Percentiles rank a stretch among this genome's conserved stretches.
Evolutionary conservation across 2,888 invertebrate genomes (phyloP).

Genomic region (Petrolisthes manimaculis): DNA sequence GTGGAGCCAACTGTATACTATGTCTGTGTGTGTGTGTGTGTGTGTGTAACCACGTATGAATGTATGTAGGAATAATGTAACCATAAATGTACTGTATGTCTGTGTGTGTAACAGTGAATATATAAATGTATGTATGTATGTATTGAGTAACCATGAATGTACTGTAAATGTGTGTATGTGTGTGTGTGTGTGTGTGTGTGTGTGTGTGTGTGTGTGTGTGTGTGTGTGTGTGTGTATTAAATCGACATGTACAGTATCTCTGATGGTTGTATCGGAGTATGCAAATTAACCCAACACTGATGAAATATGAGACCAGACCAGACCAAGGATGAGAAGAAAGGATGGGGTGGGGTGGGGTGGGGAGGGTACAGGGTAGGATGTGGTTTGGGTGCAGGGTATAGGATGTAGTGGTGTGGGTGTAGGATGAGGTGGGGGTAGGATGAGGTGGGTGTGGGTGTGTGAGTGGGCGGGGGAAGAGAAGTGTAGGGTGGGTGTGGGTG

Average conservation of each 20-base stretch:
- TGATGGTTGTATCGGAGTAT: too few relatives aligned
- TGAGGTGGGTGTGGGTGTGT: not conserved
- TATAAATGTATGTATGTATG: not conserved
- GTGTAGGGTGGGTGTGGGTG: not conserved
- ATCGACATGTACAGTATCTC: too few relatives aligned
- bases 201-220: too few relatives aligned
- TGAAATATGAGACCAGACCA: too few relatives aligned
- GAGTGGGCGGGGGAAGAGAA: not conserved
- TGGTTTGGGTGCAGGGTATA: not conserved
- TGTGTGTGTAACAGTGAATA: not conserved
- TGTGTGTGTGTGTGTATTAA: too few relatives aligned
- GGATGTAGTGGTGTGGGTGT: not conserved
- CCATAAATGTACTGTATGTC: not conserved
- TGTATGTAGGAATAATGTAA: not conserved
- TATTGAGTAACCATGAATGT: too few relatives aligned
- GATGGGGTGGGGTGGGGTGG: not conserved
- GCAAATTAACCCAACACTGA: too few relatives aligned
- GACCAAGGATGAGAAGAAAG: not conserved
- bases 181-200: too few relatives aligned
- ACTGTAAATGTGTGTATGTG: too few relatives aligned
- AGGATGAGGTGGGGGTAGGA: not conserved
- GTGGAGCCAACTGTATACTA: too few relatives aligned
- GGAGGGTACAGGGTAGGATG: not conserved
- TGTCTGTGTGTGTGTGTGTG: constrained; percentile 10
- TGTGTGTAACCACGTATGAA: constrained; percentile 1